Conservation (phyloP, 2,113 vertebrate species). For the Larimichthys crocea region DNA sequence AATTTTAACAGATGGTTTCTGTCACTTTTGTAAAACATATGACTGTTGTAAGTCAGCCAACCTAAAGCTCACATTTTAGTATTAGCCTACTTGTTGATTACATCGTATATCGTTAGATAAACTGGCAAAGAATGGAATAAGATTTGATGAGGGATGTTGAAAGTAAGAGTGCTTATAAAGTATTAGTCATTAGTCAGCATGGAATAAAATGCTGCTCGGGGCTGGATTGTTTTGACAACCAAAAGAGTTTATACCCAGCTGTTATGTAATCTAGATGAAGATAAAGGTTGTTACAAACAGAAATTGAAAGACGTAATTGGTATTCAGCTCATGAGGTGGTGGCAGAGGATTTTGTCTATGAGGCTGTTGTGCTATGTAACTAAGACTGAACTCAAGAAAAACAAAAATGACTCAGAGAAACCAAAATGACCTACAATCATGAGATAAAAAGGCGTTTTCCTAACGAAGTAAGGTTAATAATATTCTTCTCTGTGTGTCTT, state of each 20-base stretch:
- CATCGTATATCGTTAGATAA: neutral
- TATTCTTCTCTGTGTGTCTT: neutral
- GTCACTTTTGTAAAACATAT: neutral
- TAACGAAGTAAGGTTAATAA: neutral
- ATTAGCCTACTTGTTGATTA: neutral
- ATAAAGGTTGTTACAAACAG: slow-evolving; percentile 6
- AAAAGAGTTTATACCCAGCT: slow-evolving; percentile 14
- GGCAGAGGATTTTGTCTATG: slow-evolving; percentile 21
- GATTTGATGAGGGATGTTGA: neutral
- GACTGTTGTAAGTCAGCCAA: neutral
- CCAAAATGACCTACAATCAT: neutral
- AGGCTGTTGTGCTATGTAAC: slow-evolving; percentile 5
- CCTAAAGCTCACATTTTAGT: neutral
- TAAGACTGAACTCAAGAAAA: slow-evolving; percentile 2
- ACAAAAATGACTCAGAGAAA: neutral
- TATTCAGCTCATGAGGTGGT: slow-evolving; percentile 31
- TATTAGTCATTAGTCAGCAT: neutral
- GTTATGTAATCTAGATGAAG: slow-evolving; percentile 32
- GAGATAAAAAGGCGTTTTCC: neutral
- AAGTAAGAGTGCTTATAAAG: neutral
- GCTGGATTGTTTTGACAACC: slow-evolving; percentile 18
- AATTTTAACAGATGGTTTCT: neutral
- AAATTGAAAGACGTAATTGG: slow-evolving; percentile 13
- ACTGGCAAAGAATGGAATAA: neutral
- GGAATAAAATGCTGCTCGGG: slow-evolving; percentile 26